Base-by-base conservation (phyloP, 2,113 vertebrate species). In the Pollachius pollachius region DNA sequence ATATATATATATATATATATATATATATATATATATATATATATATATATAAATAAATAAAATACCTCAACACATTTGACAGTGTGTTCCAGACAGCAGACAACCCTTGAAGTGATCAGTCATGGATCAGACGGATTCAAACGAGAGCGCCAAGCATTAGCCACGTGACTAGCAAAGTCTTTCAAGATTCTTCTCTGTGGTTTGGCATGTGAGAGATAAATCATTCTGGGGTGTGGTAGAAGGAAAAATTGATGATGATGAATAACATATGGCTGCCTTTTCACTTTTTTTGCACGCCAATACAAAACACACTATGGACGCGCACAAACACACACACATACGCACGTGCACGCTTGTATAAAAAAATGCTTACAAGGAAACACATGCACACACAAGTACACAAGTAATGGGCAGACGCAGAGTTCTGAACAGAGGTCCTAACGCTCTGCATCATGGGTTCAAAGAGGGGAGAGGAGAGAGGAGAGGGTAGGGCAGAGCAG, bases 21-120 rank as follows among this genome's bases (percentile, higher is more conserved):
- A 58, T 8, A 58, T 18, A 58, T n/a, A 48, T n/a, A 58, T 9
- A 48, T 18, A 58, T 18, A 58, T 8, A 58, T 18, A 58, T n/a
- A 48, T n/a, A 58, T 9, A 48, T 18, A 58, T 18, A 58, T 8
- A 58, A 9, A 58, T n/a, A 16, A 58, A 58, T n/a, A 18, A 48
- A 48, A 48, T 48, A 75, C 52, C 67, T 61, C 54, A 15, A 17
- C 71, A 30, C 52, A 72, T 62, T 75, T 69, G 64, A 76, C 25
- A 76, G 19, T 23, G 41, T 62, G 60, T 68, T 69, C 15, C 41
- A 11, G 41, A 48, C 9, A 9, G 6, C 41, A 48, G 41, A 48
- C 41, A 9, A 13, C 41, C 41, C 41, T 48, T 48, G 41, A 48
- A 11, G 41, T 48, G 41, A 48, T 12, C 41, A 48, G 41, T 48